phyloP scores from a whole-genome alignment of 2,113 vertebrate species.

The Callionymus lyra region DNA sequence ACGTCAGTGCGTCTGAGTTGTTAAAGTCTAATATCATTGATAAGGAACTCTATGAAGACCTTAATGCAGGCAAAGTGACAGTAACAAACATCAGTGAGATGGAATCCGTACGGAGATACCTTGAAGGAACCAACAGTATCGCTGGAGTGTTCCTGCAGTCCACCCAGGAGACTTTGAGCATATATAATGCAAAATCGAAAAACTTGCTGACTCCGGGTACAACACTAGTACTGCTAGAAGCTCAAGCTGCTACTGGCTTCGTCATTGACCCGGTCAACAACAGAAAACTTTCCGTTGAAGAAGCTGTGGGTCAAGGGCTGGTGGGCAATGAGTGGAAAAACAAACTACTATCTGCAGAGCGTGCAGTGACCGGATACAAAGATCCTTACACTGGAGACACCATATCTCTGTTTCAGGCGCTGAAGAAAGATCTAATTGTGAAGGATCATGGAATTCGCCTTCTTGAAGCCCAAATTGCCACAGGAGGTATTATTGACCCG shows the following conservation, averaged over 20 bases:
- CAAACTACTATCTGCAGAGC: conserved; percentile 42
- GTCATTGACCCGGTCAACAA: conserved; percentile 73
- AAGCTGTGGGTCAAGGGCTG: conserved; percentile 53
- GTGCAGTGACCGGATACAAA: conserved; percentile 40
- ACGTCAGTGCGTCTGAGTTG: conserved; percentile 63
- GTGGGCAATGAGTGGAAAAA: conserved; percentile 35
- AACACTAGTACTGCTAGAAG: conserved; percentile 75
- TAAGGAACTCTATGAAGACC: conserved; percentile 37
- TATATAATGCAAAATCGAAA: conserved; percentile 68
- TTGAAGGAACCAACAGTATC: conserved; percentile 66
- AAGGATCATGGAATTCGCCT: conserved; percentile 42
- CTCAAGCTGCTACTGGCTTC: conserved; percentile 77
- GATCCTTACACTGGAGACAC: conserved; percentile 37
- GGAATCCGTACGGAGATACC: conserved; percentile 64
- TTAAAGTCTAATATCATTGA: conserved; percentile 65
- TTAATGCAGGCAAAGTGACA: conserved; percentile 63
- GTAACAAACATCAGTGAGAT: conserved; percentile 39
- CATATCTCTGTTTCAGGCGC: conserved; percentile 43
- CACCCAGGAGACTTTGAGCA: conserved; percentile 60
- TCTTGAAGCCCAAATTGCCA: conserved; percentile 64
- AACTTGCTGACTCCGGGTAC: conserved; percentile 71
- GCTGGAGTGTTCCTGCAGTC: conserved; percentile 69
- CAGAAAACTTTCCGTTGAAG: conserved; percentile 69
- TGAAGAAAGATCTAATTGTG: conserved; percentile 45
- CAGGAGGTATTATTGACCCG: conserved; percentile 35